phyloP scores from a whole-genome alignment of 2,113 vertebrate species.

The Gulo gulo region DNA sequence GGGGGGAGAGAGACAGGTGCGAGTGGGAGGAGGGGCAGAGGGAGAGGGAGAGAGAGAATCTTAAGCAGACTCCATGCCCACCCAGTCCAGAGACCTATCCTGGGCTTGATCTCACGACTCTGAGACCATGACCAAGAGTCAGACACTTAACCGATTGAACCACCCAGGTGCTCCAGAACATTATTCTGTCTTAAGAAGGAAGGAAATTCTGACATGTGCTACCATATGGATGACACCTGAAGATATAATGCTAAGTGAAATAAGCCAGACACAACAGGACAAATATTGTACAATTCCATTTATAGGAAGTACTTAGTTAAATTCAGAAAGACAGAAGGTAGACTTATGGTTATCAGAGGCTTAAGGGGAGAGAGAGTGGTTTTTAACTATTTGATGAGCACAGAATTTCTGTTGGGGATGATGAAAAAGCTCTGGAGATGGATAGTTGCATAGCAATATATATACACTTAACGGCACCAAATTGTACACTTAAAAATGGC shows the following conservation, averaged over 20 bases:
- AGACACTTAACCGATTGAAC: neutral
- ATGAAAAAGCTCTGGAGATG: neutral
- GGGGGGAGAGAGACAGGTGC: neutral
- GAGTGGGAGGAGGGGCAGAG: neutral
- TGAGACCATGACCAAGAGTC: neutral
- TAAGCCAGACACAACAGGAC: neutral
- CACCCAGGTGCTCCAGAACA: neutral
- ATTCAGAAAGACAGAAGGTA: neutral
- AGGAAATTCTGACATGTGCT: neutral
- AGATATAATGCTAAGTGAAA: neutral
- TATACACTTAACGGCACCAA: neutral
- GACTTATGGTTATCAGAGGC: rapidly evolving
- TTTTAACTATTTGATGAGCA: neutral
- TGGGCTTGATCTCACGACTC: neutral
- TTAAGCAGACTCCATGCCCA: neutral
- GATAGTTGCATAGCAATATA: neutral
- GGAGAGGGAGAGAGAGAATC: neutral
- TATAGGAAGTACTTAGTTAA: neutral
- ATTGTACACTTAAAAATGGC: neutral
- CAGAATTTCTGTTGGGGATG: neutral
- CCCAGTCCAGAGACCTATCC: neutral
- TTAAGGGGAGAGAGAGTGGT: neutral
- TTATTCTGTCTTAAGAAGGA: neutral
- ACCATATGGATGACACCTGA: neutral
- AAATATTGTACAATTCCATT: neutral